Base-by-base conservation (phyloP, 2,888 invertebrate species). In the Herminia tarsipennalis region DNA sequence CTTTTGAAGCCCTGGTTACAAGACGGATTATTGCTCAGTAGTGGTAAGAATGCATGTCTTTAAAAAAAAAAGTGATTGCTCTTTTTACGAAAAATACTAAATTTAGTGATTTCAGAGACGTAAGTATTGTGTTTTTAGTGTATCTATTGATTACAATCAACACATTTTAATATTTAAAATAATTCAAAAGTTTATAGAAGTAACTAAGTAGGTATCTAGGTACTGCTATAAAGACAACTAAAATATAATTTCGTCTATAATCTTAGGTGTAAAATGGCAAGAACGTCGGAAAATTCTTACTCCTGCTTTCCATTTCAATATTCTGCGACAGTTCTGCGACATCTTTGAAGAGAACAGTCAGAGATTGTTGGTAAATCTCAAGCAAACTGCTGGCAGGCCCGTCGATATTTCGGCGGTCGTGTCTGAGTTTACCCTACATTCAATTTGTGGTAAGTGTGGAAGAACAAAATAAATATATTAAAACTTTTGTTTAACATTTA, bases 361-460 rank as follows among this genome's bases (percentile, higher is more conserved):
- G n/a, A n/a, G n/a, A n/a, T n/a, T n/a, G n/a, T n/a, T n/a, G n/a
- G n/a, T 83, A 0, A 65, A 53, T 3, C 64, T 93, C 1, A 56
- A 76, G 16, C 24, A 54, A 9, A 70, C 66, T 9, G 58, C 65
- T 0, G 78, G 75, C 4, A 59, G 76, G 36, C 53, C 73, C 2
- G 78, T 89, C 9, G 85, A 94, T 61, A 77, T 95, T 0, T 80
- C 91, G 14, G 91, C 92, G 2, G 76, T 93, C 8, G 80, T 94
- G 22, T 92, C 94, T 0, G 90, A 95, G 0, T 87, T 65, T 53
- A 79, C 72, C 6, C 53, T 96, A 0, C 93, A 94, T 68, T 92
- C 93, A 17, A 94, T 95, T 49, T 95, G 95, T 71, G 95, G 95
- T 95, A 80, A 54, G 44, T 38, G n/a, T n/a, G n/a, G n/a, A n/a